These are phyloP conservation scores for Madoqua kirkii DNA, from an alignment of 2,113 vertebrate genomes.

Conservation along the genomic window DNA sequence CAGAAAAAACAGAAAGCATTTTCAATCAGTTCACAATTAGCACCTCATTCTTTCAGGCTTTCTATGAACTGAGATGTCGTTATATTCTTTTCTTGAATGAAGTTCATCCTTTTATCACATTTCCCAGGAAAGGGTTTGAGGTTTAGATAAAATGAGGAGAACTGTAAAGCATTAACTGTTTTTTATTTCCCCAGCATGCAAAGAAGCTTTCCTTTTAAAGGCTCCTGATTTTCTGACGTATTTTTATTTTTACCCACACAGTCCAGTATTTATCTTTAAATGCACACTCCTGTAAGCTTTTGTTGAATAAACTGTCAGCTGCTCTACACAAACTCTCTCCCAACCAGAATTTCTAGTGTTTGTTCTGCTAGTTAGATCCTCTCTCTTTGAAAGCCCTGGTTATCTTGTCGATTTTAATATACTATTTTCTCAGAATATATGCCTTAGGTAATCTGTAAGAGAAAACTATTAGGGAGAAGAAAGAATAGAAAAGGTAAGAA, in stretches of 20 bases:
- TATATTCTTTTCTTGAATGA: not conserved
- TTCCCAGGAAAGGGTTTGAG: not conserved
- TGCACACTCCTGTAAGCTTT: not conserved
- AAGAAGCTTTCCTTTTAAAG: not conserved
- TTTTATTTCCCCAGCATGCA: not conserved
- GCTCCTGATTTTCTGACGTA: not conserved
- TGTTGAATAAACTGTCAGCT: not conserved
- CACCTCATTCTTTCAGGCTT: not conserved
- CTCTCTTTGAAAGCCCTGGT: not conserved
- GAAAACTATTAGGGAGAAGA: conserved; percentile 1
- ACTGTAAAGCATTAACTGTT: not conserved
- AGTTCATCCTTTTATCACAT: not conserved
- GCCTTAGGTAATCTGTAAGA: not conserved
- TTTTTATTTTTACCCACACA: not conserved
- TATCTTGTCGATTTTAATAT: not conserved
- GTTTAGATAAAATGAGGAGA: not conserved
- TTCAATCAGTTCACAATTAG: not conserved
- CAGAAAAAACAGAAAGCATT: not conserved
- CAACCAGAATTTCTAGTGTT: not conserved
- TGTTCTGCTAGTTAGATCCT: not conserved
- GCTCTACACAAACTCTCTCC: not conserved
- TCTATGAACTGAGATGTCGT: not conserved
- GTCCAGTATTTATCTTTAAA: not conserved
- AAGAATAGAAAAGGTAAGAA: not conserved
- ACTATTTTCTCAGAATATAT: not conserved